Evolutionary conservation across 2,797 vertebrate genomes (phyloP), one percentile per base, ranked within the genome.

Genomic region (Urocyon cinereoargenteus): DNA sequence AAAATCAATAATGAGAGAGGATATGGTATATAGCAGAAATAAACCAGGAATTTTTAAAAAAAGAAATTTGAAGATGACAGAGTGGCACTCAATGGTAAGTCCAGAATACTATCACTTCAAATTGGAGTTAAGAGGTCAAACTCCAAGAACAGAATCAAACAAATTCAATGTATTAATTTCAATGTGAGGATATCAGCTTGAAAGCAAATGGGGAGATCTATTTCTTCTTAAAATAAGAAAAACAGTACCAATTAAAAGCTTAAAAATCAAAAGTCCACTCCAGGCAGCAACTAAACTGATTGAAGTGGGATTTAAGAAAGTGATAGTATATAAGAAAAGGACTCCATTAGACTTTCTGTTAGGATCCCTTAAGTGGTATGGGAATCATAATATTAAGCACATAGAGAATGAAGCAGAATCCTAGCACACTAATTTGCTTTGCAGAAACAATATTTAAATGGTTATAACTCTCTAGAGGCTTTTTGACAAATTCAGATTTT

Each of bases 401-500:
- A 72, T 0, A 21, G 45, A 84, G 40, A 81, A 82, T 26, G 40
- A 82, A 55, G 70, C 12, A 86, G 85, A 90, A 88, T 61, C 11
- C 22, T 88, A 45, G 24, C 24, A 45, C 2, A 40, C 2, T 36
- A 53, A 53, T 70, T 83, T 88, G 22, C 26, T 92, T n/a, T 66
- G 16, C 16, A 45, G 40, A 85, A 28, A 5, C 22, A 77, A 66
- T 86, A 70, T 82, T 68, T 84, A 64, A 64, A 55, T 51, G 51
- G 16, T 18, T 82, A 36, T 87, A 90, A 90, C 24, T 94, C 18
- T 28, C 16, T 15, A 83, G 40, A 81, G 49, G 12, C 3, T 82
- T 66, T 92, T 91, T 77, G 53, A 61, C 82, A 86, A 51, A 57
- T 77, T 53, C 22, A 15, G 93, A 68, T 16, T 88, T 96, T 96